Conservation (phyloP, 2,113 vertebrate genomes). For the Salvelinus namaycush region DNA sequence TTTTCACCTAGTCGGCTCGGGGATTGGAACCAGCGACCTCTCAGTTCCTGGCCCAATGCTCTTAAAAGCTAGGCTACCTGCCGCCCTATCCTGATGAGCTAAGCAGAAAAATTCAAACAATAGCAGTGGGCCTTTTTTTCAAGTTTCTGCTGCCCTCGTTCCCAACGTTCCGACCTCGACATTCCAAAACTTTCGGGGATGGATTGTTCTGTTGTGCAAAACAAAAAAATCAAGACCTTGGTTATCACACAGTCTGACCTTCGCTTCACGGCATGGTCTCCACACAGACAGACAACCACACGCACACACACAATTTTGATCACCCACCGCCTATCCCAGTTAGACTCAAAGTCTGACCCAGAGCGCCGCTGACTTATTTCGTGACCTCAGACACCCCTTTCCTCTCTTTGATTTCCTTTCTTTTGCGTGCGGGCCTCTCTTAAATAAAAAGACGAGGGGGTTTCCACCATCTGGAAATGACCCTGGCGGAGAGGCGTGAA, state of each 20-base stretch:
- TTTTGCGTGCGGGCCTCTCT: constrained; percentile 6
- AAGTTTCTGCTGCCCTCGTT: background rate
- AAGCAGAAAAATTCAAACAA: background rate
- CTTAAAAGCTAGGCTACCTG: too few species aligned
- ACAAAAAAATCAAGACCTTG: too few species aligned
- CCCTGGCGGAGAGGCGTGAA: too few species aligned
- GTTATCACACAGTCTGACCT: too few species aligned
- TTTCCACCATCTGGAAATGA: constrained; percentile 1
- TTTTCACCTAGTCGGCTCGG: too few species aligned
- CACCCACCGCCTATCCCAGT: background rate
- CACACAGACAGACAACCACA: background rate
- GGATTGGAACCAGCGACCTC: too few species aligned
- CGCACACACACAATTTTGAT: background rate
- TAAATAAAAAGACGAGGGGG: background rate
- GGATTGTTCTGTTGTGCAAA: background rate
- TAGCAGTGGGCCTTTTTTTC: background rate
- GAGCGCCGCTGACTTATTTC: background rate
- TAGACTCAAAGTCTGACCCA: too few species aligned
- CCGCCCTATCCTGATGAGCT: background rate
- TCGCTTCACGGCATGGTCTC: too few species aligned
- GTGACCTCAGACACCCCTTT: background rate
- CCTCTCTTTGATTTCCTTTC: constrained; percentile 3
- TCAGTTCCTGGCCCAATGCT: too few species aligned
- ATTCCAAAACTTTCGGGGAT: background rate
- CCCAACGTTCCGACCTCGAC: background rate